Conservation (phyloP, 1,140 invertebrate genomes). For the Meloidogyne floridensis region DNA sequence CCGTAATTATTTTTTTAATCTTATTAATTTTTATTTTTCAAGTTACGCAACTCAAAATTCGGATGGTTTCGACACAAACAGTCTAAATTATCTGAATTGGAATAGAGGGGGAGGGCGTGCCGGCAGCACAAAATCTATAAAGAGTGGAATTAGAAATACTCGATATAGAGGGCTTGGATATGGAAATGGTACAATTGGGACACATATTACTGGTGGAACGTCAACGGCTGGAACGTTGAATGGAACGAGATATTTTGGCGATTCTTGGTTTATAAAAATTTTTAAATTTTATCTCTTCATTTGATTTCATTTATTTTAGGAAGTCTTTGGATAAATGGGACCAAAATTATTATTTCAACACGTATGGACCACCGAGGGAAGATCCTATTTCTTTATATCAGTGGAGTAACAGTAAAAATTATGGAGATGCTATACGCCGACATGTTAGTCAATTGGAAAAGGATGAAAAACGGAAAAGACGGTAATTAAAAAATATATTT, state of each 20-base stretch:
- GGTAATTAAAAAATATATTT: neutral
- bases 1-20: too few relatives aligned
- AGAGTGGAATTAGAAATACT: neutral
- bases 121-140: neutral
- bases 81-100: slow-evolving; percentile 14
- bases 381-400: slow-evolving; percentile 11
- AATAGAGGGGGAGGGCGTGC: neutral
- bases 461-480: neutral
- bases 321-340: slow-evolving; percentile 27
- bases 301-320: neutral
- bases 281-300: neutral
- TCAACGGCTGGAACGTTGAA: neutral
- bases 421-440: slow-evolving; percentile 5
- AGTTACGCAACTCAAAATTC: slow-evolving; percentile 26
- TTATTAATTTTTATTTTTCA: too few relatives aligned
- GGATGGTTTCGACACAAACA: slow-evolving; percentile 15
- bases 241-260: neutral
- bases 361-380: slow-evolving; percentile 2
- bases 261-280: slow-evolving; percentile 8
- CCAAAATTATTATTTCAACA: slow-evolving; percentile 30
- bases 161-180: neutral
- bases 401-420: slow-evolving; percentile 5
- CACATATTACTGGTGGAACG: neutral
- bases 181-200: neutral
- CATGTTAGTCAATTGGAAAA: slow-evolving; percentile 1